Conservation (phyloP, 1,140 invertebrate genomes). For the Ceratosolen fusciceps region DNA sequence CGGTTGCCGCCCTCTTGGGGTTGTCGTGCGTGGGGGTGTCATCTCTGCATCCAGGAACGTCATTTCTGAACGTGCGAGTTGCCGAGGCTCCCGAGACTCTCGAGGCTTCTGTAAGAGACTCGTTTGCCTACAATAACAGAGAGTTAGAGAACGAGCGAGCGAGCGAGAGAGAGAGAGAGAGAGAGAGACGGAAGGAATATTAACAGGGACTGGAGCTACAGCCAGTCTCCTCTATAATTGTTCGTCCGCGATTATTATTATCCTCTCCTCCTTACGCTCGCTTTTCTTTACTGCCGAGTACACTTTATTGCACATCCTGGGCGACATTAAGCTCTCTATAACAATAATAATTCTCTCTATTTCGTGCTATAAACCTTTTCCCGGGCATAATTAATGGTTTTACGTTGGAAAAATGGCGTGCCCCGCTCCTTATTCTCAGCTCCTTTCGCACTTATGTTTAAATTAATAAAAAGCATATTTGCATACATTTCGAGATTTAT, state of each 20-base stretch:
- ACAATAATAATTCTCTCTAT: neutral
- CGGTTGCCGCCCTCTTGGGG: slow-evolving; percentile 54
- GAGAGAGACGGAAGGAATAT: neutral
- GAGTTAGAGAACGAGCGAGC: neutral
- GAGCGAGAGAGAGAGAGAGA: slow-evolving; percentile 6
- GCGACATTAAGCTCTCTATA: neutral
- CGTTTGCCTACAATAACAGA: neutral
- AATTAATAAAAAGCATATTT: neutral
- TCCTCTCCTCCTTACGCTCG: neutral
- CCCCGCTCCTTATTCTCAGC: no score
- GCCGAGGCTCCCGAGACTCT: slow-evolving; percentile 7
- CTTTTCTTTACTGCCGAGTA: neutral
- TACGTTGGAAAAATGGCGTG: neutral
- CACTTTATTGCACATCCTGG: neutral
- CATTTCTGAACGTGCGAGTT: slow-evolving; percentile 49
- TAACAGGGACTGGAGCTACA: no score
- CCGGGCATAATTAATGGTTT: neutral
- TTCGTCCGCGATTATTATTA: neutral
- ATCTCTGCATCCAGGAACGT: slow-evolving; percentile 59
- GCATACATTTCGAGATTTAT: neutral
- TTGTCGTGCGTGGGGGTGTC: slow-evolving; percentile 64
- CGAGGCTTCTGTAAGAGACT: no score
- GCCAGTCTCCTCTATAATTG: slow-evolving; percentile 4
- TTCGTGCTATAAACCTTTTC: neutral
- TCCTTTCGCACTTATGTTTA: neutral